A percentile compares a stretch with the other conserved stretches of the same genome.
phyloP scores from a whole-genome alignment of 2,888 invertebrate genomes.

The Ormyrus thymus region DNA sequence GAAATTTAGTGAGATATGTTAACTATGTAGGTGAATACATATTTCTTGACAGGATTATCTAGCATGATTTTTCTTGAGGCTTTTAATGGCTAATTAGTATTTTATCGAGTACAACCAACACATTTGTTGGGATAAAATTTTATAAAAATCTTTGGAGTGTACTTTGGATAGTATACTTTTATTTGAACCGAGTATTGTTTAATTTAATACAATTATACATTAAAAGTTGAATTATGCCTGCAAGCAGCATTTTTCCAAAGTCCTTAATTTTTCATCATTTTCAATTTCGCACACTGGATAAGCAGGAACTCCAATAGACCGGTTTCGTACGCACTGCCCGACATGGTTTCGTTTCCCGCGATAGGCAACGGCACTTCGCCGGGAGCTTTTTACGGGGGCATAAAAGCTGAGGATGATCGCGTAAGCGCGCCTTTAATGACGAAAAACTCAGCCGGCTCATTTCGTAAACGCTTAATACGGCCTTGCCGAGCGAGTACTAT shows the following conservation, averaged over 20 bases:
- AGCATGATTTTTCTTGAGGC: background rate
- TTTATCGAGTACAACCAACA: background rate
- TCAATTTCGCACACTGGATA: too few relatives aligned
- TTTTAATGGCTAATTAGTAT: slow-evolving; percentile 19
- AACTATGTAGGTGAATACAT: background rate
- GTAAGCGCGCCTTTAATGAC: slow-evolving; percentile 5
- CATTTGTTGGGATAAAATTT: too few relatives aligned
- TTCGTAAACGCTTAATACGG: background rate
- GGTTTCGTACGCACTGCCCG: slow-evolving; percentile 6
- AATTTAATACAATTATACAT: too few relatives aligned
- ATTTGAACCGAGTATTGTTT: too few relatives aligned
- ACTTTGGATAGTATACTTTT: too few relatives aligned
- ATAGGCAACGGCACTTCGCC: slow-evolving; percentile 10
- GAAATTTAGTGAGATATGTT: slow-evolving; percentile 8
- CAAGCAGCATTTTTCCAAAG: too few relatives aligned
- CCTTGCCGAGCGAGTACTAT: background rate
- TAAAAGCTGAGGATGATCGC: slow-evolving; percentile 10
- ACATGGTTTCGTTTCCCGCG: slow-evolving; percentile 23
- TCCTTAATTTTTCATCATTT: too few relatives aligned
- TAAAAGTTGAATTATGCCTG: too few relatives aligned
- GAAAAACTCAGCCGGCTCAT: slow-evolving; percentile 19
- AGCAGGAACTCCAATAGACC: background rate
- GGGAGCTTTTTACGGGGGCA: slow-evolving; percentile 22
- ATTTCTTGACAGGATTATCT: slow-evolving; percentile 3
- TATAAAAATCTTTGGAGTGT: too few relatives aligned